Evolutionary conservation across 2,888 invertebrate genomes (phyloP).

Genomic region (Caenorhabditis macrosperma): DNA sequence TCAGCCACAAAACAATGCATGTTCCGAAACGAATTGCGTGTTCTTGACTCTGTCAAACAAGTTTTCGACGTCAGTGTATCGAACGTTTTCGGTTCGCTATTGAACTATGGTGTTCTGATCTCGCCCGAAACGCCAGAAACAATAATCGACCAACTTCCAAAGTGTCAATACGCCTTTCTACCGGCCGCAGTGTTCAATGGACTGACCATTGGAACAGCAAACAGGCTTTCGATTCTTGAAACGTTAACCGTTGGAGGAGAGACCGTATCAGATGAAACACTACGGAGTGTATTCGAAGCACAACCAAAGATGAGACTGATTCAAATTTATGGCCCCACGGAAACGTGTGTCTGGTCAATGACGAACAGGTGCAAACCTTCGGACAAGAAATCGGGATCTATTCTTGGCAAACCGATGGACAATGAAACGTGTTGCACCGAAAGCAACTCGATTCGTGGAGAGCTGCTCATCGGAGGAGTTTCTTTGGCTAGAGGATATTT

Average conservation of each 20-base stretch:
- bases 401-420: constrained; percentile 63
- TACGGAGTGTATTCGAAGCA: constrained; percentile 1
- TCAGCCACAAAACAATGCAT: constrained; percentile 64
- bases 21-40: constrained; percentile 50
- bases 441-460: constrained; percentile 41
- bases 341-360: constrained; percentile 74
- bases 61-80: constrained; percentile 76
- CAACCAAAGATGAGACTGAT: constrained; percentile 9
- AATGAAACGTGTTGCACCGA: constrained; percentile 45
- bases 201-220: constrained; percentile 55
- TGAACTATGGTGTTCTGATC: constrained; percentile 63
- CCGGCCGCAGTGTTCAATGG: constrained; percentile 76
- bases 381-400: constrained; percentile 43
- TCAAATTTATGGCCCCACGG: constrained; percentile 78
- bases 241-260: constrained; percentile 76
- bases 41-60: constrained; percentile 73
- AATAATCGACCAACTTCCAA: constrained; percentile 48
- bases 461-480: constrained; percentile 52
- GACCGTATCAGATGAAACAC: constrained; percentile 56
- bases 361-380: constrained; percentile 58
- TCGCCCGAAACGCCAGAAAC: constrained; percentile 38
- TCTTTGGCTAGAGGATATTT: constrained; percentile 65
- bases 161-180: constrained; percentile 67
- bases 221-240: constrained; percentile 50
- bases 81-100: constrained; percentile 72